Percentiles rank a stretch among this genome's conserved stretches.
phyloP scores from a whole-genome alignment of 2,797 vertebrate species.

The Microctenopoma lineatum region DNA sequence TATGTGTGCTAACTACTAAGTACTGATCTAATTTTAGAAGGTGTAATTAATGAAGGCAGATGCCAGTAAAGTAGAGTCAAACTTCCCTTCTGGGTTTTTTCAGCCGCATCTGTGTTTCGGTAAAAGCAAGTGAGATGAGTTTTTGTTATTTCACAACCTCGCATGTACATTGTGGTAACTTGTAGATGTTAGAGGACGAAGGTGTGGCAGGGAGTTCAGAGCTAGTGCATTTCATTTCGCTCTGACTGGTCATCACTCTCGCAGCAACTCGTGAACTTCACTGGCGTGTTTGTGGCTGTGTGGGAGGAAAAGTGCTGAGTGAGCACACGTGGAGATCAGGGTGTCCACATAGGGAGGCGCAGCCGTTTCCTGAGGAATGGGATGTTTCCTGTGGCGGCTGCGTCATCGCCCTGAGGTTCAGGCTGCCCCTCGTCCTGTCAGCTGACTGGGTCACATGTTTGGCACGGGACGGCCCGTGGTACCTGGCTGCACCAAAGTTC shows the following conservation, averaged over 20 bases:
- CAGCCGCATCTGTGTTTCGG: background rate
- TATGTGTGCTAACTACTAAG: no score
- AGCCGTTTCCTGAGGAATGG: slow-evolving; percentile 57
- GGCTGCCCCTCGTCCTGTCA: slow-evolving; percentile 8
- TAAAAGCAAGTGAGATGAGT: background rate
- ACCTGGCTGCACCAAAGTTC: background rate
- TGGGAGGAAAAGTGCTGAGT: slow-evolving; percentile 46
- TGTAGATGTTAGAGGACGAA: no score
- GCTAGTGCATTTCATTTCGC: no score
- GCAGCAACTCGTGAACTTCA: no score
- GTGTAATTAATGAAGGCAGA: no score
- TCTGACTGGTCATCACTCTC: no score
- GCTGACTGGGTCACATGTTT: slow-evolving; percentile 20
- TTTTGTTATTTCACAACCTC: background rate
- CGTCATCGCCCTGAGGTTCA: slow-evolving; percentile 48
- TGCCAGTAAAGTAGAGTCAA: no score
- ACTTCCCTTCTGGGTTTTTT: background rate
- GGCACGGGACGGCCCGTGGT: background rate
- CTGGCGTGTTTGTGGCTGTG: background rate
- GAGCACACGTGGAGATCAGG: slow-evolving; percentile 10
- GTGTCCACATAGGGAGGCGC: slow-evolving; percentile 29
- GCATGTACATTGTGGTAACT: no score
- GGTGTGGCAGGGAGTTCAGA: no score
- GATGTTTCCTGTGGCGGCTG: slow-evolving; percentile 29
- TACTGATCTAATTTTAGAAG: no score